Percentiles rank a stretch among this genome's conserved stretches.
Conservation (phyloP, 2,113 vertebrate genomes). For the Neotoma lepida region DNA sequence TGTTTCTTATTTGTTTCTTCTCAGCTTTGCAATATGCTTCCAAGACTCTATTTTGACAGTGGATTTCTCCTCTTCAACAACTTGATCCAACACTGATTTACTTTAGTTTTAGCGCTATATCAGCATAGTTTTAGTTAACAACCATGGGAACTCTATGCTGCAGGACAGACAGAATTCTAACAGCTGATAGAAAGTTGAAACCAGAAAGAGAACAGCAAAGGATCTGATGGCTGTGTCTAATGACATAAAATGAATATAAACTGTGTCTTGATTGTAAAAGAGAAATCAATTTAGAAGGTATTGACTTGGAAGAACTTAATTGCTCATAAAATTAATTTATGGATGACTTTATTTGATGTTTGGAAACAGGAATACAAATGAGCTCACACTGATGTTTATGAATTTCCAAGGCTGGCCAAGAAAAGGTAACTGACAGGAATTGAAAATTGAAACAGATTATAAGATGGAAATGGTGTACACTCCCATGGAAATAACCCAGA, state of each 20-base stretch:
- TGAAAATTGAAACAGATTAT: conserved; percentile 59
- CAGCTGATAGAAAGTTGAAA: background rate
- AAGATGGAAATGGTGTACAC: background rate
- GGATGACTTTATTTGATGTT: conserved; percentile 71
- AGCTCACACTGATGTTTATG: background rate
- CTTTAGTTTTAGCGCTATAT: too few relatives aligned
- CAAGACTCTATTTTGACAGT: background rate
- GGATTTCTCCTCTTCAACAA: background rate
- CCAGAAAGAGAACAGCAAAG: background rate
- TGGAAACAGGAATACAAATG: conserved; percentile 70
- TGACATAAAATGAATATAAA: conserved; percentile 43
- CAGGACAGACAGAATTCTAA: background rate
- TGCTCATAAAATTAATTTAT: conserved; percentile 79
- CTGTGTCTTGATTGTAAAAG: conserved; percentile 67
- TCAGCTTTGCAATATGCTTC: background rate
- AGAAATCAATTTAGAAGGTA: conserved; percentile 75
- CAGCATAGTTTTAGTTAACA: background rate
- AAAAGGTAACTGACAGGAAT: conserved; percentile 41
- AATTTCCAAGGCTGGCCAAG: conserved; percentile 38
- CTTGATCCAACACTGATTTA: background rate
- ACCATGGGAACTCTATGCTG: rapidly evolving
- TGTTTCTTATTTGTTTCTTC: background rate
- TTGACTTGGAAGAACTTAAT: conserved; percentile 76
- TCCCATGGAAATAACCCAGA: background rate
- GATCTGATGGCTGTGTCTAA: background rate